phyloP scores from a whole-genome alignment of 2,888 invertebrate genomes.

The Orthonychiurus folsomi region DNA sequence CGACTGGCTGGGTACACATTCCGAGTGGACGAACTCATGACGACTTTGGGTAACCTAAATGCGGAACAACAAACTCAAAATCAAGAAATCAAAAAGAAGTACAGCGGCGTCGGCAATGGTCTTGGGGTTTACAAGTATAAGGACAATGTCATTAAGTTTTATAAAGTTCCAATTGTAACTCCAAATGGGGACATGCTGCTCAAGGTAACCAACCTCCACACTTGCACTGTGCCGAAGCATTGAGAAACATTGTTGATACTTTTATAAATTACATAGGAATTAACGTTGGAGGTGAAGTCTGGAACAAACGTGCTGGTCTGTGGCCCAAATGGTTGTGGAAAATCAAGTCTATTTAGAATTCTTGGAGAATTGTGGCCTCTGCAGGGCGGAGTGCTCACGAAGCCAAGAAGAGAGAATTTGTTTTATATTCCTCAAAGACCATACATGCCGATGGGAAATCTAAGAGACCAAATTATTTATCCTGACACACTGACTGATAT shows the following conservation, averaged over 20 bases:
- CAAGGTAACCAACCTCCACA: slow-evolving; percentile 46
- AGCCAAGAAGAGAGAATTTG: slow-evolving; percentile 88
- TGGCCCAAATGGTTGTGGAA: slow-evolving; percentile 97
- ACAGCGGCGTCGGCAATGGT: background rate
- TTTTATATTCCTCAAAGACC: slow-evolving; percentile 97
- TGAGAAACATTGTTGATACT: too few relatives aligned
- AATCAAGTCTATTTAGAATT: slow-evolving; percentile 91
- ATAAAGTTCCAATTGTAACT: slow-evolving; percentile 87
- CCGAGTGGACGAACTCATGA: slow-evolving; percentile 77
- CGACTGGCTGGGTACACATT: slow-evolving; percentile 89
- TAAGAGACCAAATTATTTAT: slow-evolving; percentile 91
- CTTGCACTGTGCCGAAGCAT: background rate
- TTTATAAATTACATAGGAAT: slow-evolving; percentile 32
- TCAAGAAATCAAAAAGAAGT: background rate
- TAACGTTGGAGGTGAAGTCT: slow-evolving; percentile 76
- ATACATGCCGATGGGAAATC: slow-evolving; percentile 93
- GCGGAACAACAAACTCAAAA: slow-evolving; percentile 33
- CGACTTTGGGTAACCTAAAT: slow-evolving; percentile 74
- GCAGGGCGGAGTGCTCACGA: slow-evolving; percentile 85
- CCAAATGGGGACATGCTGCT: slow-evolving; percentile 95
- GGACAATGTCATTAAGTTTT: slow-evolving; percentile 84
- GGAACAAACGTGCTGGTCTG: slow-evolving; percentile 97
- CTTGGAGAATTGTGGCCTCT: slow-evolving; percentile 96
- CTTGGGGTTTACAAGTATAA: slow-evolving; percentile 41
- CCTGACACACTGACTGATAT: slow-evolving; percentile 86